Evolutionary conservation across 2,888 invertebrate species (phyloP), one percentile per base, ranked within the genome.

Genomic region (Thereva nobilitata): DNA sequence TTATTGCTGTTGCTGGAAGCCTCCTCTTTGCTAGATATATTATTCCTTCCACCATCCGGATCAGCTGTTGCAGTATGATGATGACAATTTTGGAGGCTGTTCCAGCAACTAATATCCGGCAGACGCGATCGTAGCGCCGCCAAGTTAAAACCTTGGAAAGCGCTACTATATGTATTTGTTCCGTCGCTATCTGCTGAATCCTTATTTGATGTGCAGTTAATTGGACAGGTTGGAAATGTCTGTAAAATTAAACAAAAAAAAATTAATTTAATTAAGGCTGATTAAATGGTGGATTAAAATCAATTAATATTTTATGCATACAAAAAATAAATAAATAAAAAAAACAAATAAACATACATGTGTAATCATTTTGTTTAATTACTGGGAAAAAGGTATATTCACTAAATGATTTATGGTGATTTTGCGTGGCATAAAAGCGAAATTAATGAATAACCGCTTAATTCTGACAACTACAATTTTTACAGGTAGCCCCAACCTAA

Each of bases 151-250:
- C 52, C 45, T 45, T 54, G 76, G 76, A 64, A 75, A 70, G 61
- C 72, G 64, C 55, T 40, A 42, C 35, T 45, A 68, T 71, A 69
- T 71, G 53, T 70, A 71, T 61, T 73, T 59, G 68, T 66, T 69
- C 50, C 57, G 38, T 34, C 41, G 42, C 54, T 54, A 38, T 54
- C 55, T 47, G 45, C 34, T 4, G 44, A 49, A 38, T 67, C 67
- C 53, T 70, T 69, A n/a, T 79, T 78, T 73, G 77, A 76, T 56
- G 78, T 76, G 72, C 80, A 80, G 70, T 76, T 77, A 66, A 79
- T 79, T 73, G 88, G 87, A 84, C 88, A 89, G 84, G 87, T 87
- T 75, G 89, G 89, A 67, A 89, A 82, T 74, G 88, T 89, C 89
- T 89, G 85, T 34, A 83, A 82, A 67, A 72, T 73, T 74, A 66